Conservation (phyloP, 2,888 invertebrate genomes). For the Tryphoninae sp. region DNA sequence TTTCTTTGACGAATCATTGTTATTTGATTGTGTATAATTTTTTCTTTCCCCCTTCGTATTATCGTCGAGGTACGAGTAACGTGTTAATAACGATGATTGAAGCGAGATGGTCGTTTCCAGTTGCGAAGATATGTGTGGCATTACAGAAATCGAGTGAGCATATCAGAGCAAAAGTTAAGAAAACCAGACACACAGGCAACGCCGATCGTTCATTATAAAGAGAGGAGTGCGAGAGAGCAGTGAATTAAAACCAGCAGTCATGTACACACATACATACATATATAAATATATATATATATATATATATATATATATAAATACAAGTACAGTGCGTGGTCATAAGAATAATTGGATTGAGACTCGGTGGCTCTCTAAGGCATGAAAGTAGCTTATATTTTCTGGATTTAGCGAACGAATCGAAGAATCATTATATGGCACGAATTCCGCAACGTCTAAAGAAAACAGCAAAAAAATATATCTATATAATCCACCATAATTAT, state of each 20-base stretch:
- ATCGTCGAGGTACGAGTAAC: background rate
- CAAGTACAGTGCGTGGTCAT: conserved; percentile 21
- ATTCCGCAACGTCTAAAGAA: conserved; percentile 7
- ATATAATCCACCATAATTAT: background rate
- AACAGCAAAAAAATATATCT: background rate
- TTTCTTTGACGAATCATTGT: no score
- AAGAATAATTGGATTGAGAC: conserved; percentile 57
- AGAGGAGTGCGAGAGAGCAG: conserved; percentile 37
- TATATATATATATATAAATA: conserved; percentile 1
- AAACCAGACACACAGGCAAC: conserved; percentile 33
- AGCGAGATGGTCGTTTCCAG: conserved; percentile 58
- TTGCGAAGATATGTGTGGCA: conserved; percentile 62
- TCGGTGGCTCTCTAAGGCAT: conserved; percentile 50
- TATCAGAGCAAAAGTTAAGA: conserved; percentile 56
- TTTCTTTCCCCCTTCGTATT: background rate
- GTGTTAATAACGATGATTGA: conserved; percentile 14
- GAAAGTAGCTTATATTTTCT: conserved; percentile 52
- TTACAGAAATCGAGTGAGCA: conserved; percentile 51
- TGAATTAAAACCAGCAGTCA: conserved; percentile 46
- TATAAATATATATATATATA: background rate
- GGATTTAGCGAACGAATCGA: conserved; percentile 35
- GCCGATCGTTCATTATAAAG: conserved; percentile 55
- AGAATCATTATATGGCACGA: conserved; percentile 26
- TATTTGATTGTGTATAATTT: no score
- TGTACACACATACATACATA: conserved; percentile 9